Percentiles rank a stretch among this genome's conserved stretches.
Conservation (phyloP, 2,888 invertebrate genomes). For the Acanthosepion lycidas region DNA sequence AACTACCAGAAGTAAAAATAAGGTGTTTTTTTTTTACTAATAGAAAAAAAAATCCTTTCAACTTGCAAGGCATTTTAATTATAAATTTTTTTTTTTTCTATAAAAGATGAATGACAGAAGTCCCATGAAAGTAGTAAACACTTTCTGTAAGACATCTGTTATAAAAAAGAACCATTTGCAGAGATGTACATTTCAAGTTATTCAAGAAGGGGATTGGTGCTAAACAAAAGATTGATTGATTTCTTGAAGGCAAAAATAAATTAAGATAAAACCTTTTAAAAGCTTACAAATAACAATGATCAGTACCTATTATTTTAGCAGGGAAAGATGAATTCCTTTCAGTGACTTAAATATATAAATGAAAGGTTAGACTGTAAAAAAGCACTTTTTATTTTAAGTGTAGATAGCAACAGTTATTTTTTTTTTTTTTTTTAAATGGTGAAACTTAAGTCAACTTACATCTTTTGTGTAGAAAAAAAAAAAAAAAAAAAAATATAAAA, state of each 20-base stretch:
- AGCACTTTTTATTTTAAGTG: not conserved
- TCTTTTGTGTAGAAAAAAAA: not conserved
- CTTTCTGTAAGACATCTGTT: not conserved
- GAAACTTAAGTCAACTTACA: not conserved
- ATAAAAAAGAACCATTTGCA: not conserved
- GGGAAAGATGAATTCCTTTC: too few relatives aligned
- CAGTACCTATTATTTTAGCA: too few relatives aligned
- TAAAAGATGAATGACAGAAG: not conserved
- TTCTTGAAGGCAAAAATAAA: not conserved
- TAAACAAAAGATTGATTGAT: not conserved
- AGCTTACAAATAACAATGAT: too few relatives aligned
- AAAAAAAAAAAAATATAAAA: too few relatives aligned
- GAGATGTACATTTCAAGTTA: not conserved
- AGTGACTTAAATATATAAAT: too few relatives aligned
- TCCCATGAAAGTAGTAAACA: not conserved
- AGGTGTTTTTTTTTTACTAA: not conserved
- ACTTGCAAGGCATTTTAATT: conserved; percentile 1
- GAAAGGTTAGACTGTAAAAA: too few relatives aligned
- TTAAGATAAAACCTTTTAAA: too few relatives aligned
- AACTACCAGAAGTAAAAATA: not conserved
- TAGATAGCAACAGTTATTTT: not conserved
- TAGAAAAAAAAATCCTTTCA: not conserved
- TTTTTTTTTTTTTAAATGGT: too few relatives aligned
- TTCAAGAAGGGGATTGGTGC: not conserved
- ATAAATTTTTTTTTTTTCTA: not conserved